These are phyloP conservation scores for Setophaga coronata DNA, from an alignment of 2,113 vertebrate genomes.

Conservation along the genomic window DNA sequence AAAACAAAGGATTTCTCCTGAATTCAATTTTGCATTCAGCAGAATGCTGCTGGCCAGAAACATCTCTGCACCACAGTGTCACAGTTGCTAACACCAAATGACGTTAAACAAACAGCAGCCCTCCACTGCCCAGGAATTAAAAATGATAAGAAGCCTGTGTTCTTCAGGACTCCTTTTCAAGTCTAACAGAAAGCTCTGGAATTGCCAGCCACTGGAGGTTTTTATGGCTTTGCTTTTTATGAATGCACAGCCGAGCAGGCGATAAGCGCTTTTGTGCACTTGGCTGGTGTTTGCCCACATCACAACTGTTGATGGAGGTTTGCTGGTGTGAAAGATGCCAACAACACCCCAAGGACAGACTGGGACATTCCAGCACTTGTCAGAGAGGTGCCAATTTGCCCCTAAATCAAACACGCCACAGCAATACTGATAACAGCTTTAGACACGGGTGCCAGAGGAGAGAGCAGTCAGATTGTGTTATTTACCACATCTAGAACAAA, in stretches of 20 bases:
- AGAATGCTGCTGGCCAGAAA: neutral
- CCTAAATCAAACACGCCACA: constrained; percentile 36
- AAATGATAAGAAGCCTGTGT: constrained; percentile 55
- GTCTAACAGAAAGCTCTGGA: constrained; percentile 35
- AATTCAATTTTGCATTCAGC: neutral
- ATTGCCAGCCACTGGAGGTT: constrained; percentile 56
- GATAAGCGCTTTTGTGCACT: constrained; percentile 67
- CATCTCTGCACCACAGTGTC: neutral
- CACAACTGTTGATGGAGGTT: constrained; percentile 37
- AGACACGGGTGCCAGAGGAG: neutral
- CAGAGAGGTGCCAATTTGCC: constrained; percentile 56
- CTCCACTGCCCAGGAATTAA: constrained; percentile 40
- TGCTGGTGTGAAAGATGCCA: constrained; percentile 61
- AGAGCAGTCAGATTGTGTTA: neutral
- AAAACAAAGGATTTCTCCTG: neutral
- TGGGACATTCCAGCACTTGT: constrained; percentile 72
- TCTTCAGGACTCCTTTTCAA: constrained; percentile 59
- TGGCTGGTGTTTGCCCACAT: constrained; percentile 58
- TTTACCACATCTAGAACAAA: neutral
- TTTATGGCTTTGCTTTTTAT: constrained; percentile 71
- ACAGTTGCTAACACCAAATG: neutral
- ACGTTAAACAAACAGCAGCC: constrained; percentile 15
- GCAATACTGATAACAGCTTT: constrained; percentile 14
- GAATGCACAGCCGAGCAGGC: neutral
- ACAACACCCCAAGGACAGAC: constrained; percentile 65